Conservation (phyloP, 1,140 invertebrate species). For the Drosophila willistoni region DNA sequence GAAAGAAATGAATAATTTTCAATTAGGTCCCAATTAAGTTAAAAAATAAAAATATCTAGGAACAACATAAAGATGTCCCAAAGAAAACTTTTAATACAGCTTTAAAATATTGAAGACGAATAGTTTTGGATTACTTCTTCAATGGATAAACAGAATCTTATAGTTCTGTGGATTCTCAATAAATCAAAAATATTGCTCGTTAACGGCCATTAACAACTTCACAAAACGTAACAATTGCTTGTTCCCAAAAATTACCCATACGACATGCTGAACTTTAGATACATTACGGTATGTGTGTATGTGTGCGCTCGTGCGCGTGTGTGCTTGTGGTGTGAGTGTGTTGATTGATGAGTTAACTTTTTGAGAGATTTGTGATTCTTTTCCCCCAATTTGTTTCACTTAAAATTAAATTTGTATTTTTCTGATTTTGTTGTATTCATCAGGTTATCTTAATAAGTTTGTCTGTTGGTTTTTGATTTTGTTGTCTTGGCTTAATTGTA, state of each 20-base stretch:
- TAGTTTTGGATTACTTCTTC: no score
- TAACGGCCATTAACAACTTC: no score
- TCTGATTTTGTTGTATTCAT: constrained; percentile 4
- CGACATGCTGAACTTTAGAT: neutral
- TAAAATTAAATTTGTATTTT: constrained; percentile 11
- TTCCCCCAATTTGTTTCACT: constrained; percentile 17
- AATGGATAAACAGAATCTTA: no score
- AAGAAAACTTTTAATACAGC: no score
- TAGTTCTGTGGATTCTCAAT: no score
- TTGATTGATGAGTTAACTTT: constrained; percentile 40
- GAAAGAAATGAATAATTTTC: no score
- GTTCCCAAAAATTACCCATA: neutral
- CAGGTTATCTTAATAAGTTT: constrained; percentile 12
- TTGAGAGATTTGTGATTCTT: constrained; percentile 18
- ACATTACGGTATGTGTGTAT: constrained; percentile 11
- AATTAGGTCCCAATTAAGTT: no score
- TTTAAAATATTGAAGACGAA: no score
- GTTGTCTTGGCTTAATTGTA: constrained; percentile 41
- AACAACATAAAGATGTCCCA: no score
- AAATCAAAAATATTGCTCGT: no score
- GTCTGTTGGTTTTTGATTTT: constrained; percentile 12
- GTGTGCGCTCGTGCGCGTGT: constrained; percentile 36
- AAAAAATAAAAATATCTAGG: no score
- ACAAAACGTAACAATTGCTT: no score
- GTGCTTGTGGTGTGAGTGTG: constrained; percentile 24